A percentile compares a stretch with the other conserved stretches of the same genome.
These are phyloP conservation scores for Cebus imitator DNA, from an alignment of 2,113 vertebrate genomes.

Conservation along the genomic window DNA sequence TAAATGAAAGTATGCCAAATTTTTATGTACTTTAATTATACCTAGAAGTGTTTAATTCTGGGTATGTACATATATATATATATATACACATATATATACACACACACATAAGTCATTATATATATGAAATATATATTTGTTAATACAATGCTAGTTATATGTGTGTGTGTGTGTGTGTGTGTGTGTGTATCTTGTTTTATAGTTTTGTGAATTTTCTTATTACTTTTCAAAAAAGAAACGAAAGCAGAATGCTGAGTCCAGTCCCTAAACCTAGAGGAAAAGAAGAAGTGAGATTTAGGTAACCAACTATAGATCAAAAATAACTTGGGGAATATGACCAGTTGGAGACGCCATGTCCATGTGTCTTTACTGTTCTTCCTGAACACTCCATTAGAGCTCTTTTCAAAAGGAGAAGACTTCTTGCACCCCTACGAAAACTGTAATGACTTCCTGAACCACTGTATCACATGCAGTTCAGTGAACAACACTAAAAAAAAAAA, in stretches of 20 bases:
- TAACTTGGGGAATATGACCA: neutral
- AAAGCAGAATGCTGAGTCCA: neutral
- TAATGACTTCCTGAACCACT: neutral
- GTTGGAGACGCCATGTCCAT: neutral
- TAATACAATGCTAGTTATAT: neutral
- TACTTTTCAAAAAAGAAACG: neutral
- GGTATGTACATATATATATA: neutral
- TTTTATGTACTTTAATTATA: neutral
- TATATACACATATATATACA: neutral
- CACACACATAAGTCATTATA: neutral
- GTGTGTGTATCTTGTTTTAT: neutral
- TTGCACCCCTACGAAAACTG: neutral
- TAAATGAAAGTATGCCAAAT: neutral
- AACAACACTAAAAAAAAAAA: neutral
- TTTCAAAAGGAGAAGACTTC: neutral
- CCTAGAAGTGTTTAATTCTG: neutral
- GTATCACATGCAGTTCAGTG: neutral
- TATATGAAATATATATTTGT: too few relatives aligned
- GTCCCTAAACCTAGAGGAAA: neutral
- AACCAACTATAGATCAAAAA: neutral
- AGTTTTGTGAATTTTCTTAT: neutral
- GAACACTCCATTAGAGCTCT: neutral
- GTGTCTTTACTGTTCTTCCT: accelerated
- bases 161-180: neutral
- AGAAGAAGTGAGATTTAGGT: neutral